A percentile compares a stretch with the other conserved stretches of the same genome.
Evolutionary conservation across 2,113 vertebrate genomes (phyloP).

Genomic region (Passer domesticus): DNA sequence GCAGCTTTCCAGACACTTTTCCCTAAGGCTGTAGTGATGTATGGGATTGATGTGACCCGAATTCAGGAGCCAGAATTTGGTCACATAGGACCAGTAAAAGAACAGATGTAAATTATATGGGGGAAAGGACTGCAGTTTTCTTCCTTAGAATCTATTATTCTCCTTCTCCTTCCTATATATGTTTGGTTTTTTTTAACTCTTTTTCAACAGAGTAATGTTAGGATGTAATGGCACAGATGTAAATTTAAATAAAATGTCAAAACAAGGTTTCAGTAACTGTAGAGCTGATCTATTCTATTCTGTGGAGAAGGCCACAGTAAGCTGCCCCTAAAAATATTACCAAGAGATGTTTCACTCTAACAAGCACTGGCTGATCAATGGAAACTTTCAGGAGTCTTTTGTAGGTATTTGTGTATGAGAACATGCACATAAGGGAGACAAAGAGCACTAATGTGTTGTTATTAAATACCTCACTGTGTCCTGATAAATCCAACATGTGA

Average conservation of each 20-base stretch:
- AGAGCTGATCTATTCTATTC: neutral
- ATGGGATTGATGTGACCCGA: neutral
- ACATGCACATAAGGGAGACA: neutral
- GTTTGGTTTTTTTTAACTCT: accelerated
- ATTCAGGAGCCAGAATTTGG: neutral
- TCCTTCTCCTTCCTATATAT: neutral
- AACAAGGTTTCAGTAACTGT: neutral
- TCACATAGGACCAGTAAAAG: neutral
- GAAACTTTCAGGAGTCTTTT: neutral
- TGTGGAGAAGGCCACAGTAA: neutral
- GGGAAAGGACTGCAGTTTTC: neutral
- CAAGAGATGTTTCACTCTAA: neutral
- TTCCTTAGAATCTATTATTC: neutral
- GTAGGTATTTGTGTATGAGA: conserved; percentile 14
- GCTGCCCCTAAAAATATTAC: neutral
- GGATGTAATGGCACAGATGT: neutral
- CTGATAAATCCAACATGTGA: neutral
- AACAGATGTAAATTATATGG: neutral
- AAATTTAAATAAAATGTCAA: neutral
- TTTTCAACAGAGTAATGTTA: neutral
- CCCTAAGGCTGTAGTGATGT: neutral
- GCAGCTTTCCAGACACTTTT: neutral
- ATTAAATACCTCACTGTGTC: conserved; percentile 12
- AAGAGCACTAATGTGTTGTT: conserved; percentile 6
- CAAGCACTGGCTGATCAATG: neutral